phyloP scores from a whole-genome alignment of 2,113 vertebrate species.

The Leucopsar rothschildi region DNA sequence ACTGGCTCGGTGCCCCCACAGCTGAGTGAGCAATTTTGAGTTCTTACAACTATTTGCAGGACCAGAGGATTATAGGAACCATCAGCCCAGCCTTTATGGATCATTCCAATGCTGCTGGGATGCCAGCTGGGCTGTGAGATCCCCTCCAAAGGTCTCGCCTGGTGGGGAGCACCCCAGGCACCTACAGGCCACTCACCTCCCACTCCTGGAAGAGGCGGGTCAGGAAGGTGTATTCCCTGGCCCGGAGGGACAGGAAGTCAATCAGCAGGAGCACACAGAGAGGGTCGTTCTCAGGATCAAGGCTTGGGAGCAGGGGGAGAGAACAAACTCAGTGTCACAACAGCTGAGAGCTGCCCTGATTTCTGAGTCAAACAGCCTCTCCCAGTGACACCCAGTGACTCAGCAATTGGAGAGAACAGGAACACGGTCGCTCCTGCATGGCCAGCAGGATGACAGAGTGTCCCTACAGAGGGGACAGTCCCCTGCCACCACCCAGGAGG shows the following conservation, averaged over 20 bases:
- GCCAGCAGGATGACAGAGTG: not conserved
- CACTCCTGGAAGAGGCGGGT: slow-evolving; percentile 88
- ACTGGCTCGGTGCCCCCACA: not conserved
- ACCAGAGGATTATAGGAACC: not conserved
- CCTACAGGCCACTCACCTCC: slow-evolving; percentile 80
- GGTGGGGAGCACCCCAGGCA: not conserved
- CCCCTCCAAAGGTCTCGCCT: not conserved
- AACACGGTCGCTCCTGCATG: rapidly evolving
- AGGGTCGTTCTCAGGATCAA: slow-evolving; percentile 91
- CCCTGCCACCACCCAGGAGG: not conserved
- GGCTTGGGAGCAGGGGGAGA: slow-evolving; percentile 64
- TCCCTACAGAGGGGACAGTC: not conserved
- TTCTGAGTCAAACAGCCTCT: not conserved
- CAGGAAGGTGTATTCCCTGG: slow-evolving; percentile 83
- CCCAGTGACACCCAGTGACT: not conserved
- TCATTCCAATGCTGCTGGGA: rapidly evolving
- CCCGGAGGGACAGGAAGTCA: slow-evolving; percentile 88
- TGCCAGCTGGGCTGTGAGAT: not conserved
- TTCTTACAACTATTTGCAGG: not conserved
- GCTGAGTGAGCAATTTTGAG: not conserved
- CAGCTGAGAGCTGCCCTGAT: not conserved
- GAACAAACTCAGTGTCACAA: not conserved
- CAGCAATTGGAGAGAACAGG: not conserved
- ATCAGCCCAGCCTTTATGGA: not conserved
- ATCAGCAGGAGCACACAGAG: slow-evolving; percentile 90